Base-by-base conservation (phyloP, 2,113 vertebrate species). In the Brachirus orientalis region DNA sequence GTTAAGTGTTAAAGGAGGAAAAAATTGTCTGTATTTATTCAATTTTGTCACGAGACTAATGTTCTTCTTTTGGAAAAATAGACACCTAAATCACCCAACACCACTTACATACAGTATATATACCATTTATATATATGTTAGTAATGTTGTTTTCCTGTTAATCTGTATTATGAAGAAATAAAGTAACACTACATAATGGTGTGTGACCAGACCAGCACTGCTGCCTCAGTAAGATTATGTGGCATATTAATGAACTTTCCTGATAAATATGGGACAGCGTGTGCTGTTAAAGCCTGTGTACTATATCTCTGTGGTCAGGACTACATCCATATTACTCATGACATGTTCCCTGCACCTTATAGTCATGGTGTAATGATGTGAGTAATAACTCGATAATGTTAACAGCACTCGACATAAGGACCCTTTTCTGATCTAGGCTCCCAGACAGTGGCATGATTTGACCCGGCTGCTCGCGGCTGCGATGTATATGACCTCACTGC, bases 311-410 rank as follows among this genome's bases (percentile, higher is more conserved):
- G 10, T 59, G 45, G 65, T 67, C 61, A 73, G 73, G 50, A 36
- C 65, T 66, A 67, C 53, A 66, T 75, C 79, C 57, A 62, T 71
- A 83, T 73, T 78, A 75, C 72, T 80, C 69, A 46, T 71, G 75
- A 80, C 73, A 80, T 82, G 65, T 82, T 68, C 82, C 77, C 48
- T 77, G 73, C 80, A 73, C 77, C 79, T 85, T 82, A 75, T 63
- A 75, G 71, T 81, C 73, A 75, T 85, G 67, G 79, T 81, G 86
- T 84, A 84, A 89, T 82, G 84, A 76, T 79, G 87, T 87, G 80
- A 87, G 75, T 87, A 87, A 86, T 86, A 83, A 73, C 63, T 63
- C 58, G 71, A 63, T 70, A 61, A 84, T 72, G 77, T 77, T 86
- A 86, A 88, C 85, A 72, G 56, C 75, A 53, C 60, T 54, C 43